A percentile compares a stretch with the other conserved stretches of the same genome.
Conservation (phyloP, 2,888 invertebrate genomes). For the Alloscopus bannaensis region DNA sequence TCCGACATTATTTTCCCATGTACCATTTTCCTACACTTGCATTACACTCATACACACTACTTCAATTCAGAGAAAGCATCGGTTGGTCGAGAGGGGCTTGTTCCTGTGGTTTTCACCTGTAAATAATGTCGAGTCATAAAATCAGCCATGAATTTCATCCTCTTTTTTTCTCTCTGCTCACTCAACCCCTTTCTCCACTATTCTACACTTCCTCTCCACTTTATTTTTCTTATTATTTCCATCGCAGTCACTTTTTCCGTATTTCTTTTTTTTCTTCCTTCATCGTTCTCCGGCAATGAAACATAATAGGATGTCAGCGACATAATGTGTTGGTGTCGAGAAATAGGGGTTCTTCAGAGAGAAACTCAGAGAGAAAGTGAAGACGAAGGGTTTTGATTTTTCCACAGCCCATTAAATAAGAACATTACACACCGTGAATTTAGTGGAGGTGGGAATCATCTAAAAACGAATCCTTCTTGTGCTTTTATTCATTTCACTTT, state of each 20-base stretch:
- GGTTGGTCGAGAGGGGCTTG: constrained; percentile 35
- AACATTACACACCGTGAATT: constrained; percentile 29
- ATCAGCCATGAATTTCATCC: constrained; percentile 48
- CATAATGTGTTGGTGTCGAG: constrained; percentile 35
- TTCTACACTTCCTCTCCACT: constrained; percentile 29
- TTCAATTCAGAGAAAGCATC: no score
- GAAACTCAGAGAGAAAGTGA: not conserved
- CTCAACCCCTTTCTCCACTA: constrained; percentile 7
- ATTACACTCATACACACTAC: no score
- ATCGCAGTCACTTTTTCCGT: constrained; percentile 3
- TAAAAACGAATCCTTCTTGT: constrained; percentile 31
- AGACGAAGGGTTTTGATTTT: constrained; percentile 36
- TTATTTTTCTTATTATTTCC: constrained; percentile 5
- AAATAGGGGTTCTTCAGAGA: no score
- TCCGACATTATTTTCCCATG: constrained; percentile 3
- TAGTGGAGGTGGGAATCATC: constrained; percentile 32
- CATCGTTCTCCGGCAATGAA: constrained; percentile 36
- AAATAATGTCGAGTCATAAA: constrained; percentile 52
- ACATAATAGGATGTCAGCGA: constrained; percentile 43
- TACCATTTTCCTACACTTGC: constrained; percentile 23
- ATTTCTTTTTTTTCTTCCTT: constrained; percentile 23
- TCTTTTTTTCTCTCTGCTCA: constrained; percentile 18
- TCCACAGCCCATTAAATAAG: constrained; percentile 46
- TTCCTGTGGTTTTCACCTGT: constrained; percentile 50
- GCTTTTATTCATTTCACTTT: constrained; percentile 10